These are phyloP conservation scores for Porphyrio hochstetteri DNA, from an alignment of 2,113 vertebrate genomes.

Conservation along the genomic window DNA sequence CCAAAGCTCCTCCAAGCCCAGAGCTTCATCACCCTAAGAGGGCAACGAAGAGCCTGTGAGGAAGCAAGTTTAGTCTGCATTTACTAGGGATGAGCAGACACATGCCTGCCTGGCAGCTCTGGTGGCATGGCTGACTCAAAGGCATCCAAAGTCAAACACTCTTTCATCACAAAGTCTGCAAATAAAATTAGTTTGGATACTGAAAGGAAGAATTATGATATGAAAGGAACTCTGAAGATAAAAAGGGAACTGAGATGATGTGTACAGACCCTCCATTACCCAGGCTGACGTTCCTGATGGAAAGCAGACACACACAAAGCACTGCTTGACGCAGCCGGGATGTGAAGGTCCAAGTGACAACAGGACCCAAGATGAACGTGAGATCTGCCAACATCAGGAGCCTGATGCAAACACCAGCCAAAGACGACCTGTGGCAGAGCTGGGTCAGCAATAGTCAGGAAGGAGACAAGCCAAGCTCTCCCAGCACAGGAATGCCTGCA, in stretches of 20 bases:
- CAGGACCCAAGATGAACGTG: accelerated
- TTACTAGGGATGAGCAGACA: accelerated
- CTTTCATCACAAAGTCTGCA: background rate
- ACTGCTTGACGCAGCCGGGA: accelerated
- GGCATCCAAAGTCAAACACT: background rate
- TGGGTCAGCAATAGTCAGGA: background rate
- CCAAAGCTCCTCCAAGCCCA: background rate
- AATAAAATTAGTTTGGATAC: background rate
- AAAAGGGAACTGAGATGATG: background rate
- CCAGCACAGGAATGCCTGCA: background rate
- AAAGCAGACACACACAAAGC: background rate
- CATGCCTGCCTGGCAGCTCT: background rate
- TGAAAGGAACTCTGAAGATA: background rate
- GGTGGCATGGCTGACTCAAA: background rate
- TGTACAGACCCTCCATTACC: accelerated
- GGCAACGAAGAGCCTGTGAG: background rate
- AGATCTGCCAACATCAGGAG: background rate
- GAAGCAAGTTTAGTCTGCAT: accelerated
- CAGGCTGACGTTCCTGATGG: background rate
- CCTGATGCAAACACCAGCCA: background rate
- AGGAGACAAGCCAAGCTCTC: background rate
- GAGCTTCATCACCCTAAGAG: background rate
- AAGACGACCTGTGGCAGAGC: background rate
- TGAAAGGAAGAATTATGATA: background rate
- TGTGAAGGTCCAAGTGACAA: background rate